A percentile compares a stretch with the other conserved stretches of the same genome.
Evolutionary conservation across 2,797 vertebrate genomes (phyloP).

Genomic region (Margarornis squamiger): DNA sequence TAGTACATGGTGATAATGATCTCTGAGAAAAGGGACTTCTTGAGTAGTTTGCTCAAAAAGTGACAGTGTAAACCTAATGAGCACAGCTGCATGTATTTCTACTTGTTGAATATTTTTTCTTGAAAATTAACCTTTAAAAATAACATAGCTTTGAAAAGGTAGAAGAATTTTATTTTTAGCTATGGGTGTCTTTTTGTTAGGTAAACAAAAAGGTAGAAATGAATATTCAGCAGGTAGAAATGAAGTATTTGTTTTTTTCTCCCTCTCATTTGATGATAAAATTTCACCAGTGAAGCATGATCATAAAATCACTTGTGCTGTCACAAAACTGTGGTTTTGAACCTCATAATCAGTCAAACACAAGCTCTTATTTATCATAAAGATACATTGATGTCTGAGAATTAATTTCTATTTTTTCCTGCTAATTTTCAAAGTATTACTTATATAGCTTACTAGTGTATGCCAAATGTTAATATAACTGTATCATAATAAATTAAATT

Average conservation of each 20-base stretch:
- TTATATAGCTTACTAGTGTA: not conserved
- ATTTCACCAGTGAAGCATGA: not conserved
- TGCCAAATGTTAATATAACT: not conserved
- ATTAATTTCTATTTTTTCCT: not conserved
- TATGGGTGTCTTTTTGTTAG: not conserved
- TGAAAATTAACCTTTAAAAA: constrained; percentile 35
- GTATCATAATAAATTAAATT: not conserved
- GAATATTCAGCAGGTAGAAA: not conserved
- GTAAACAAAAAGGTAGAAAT: not conserved
- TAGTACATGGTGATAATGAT: constrained; percentile 35
- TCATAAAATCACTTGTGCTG: not conserved
- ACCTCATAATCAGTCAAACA: not conserved
- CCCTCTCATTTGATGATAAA: not conserved
- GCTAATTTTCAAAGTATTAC: not conserved
- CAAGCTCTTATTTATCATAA: not conserved
- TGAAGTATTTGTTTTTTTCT: not conserved
- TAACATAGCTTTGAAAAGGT: not conserved
- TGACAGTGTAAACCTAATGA: not conserved
- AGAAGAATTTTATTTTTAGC: not conserved
- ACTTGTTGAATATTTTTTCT: not conserved
- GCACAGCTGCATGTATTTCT: not conserved
- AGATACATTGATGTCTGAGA: not conserved
- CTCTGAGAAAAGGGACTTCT: constrained; percentile 15
- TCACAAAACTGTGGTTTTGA: not conserved
- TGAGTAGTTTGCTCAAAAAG: constrained; percentile 17